Evolutionary conservation across 2,113 vertebrate species (phyloP).

Genomic region (Isurus oxyrinchus): DNA sequence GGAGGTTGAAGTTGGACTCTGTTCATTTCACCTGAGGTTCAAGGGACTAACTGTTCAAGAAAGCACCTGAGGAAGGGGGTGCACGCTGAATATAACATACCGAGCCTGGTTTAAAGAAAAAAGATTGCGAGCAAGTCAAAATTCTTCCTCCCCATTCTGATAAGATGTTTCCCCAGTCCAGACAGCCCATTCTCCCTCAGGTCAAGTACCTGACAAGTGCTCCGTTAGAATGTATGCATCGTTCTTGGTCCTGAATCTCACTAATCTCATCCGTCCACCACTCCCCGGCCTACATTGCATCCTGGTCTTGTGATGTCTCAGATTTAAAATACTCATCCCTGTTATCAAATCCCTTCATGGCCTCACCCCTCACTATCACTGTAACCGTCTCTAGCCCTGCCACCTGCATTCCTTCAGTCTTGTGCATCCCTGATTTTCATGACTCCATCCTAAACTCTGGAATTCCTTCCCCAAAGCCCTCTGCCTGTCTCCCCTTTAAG

Average conservation of each 20-base stretch:
- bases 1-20: too few species aligned
- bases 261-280: background rate
- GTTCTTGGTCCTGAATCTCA: background rate
- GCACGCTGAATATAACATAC: too few species aligned
- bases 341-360: background rate
- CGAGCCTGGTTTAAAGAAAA: too few species aligned
- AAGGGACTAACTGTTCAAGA: too few species aligned
- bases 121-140: too few species aligned
- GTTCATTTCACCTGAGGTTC: too few species aligned
- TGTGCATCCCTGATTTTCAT: background rate
- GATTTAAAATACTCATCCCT: background rate
- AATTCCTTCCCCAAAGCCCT: background rate
- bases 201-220: too few species aligned
- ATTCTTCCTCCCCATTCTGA: too few species aligned
- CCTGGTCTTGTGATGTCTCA: background rate
- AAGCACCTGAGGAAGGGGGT: too few species aligned
- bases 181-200: too few species aligned
- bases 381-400: background rate
- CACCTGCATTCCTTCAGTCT: background rate
- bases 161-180: too few species aligned
- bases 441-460: background rate
- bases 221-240: background rate
- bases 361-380: background rate
- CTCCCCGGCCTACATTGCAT: background rate
- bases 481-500: background rate